Conservation (phyloP, 2,888 invertebrate species). For the Orchesella flavescens region DNA sequence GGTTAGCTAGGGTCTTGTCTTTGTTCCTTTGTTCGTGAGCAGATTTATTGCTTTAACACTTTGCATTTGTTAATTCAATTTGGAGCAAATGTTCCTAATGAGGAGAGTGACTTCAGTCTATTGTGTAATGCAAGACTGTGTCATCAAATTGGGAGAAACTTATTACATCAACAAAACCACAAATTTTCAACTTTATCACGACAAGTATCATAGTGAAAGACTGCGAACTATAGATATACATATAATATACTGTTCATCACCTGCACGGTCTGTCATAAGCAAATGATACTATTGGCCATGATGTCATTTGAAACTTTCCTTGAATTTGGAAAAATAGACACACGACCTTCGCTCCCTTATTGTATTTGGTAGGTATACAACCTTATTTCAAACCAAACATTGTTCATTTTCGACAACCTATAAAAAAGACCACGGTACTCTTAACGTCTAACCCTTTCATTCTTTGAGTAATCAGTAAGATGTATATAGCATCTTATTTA, state of each 20-base stretch:
- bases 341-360: slow-evolving; percentile 25
- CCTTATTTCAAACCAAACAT: no score
- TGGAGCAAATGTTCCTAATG: slow-evolving; percentile 5
- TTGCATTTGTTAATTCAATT: slow-evolving; percentile 41
- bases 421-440: no score
- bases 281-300: no score
- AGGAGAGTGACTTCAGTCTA: not conserved
- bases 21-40: not conserved
- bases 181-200: slow-evolving; percentile 48
- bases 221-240: no score
- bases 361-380: not conserved
- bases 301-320: not conserved
- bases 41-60: slow-evolving; percentile 24
- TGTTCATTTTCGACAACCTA: no score
- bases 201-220: not conserved
- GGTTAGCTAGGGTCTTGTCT: not conserved
- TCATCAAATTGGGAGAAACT: slow-evolving; percentile 44
- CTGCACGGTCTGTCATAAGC: no score
- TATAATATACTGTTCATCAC: no score
- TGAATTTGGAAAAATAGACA: slow-evolving; percentile 13
- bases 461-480: no score
- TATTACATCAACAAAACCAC: slow-evolving; percentile 53
- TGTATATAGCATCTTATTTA: no score
- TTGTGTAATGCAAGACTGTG: slow-evolving; percentile 43
- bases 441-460: no score